Evolutionary conservation across 2,797 vertebrate genomes (phyloP).

Genomic region (Typhlichthys subterraneus): DNA sequence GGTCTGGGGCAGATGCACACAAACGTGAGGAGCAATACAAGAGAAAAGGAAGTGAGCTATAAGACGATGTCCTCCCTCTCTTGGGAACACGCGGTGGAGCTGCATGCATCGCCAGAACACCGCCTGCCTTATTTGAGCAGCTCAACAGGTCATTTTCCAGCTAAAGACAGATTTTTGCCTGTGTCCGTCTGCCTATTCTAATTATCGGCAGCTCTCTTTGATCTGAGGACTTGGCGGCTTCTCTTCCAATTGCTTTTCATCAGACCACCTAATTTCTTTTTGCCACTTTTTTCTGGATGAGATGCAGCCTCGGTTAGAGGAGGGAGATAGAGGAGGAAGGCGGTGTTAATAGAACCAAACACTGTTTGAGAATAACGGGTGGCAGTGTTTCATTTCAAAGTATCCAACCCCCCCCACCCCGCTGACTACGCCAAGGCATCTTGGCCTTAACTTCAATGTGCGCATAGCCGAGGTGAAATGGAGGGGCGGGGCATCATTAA

Average conservation of each 20-base stretch:
- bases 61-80: not conserved
- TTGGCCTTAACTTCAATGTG: conserved; percentile 8
- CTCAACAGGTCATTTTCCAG: conserved; percentile 79
- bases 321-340: conserved; percentile 51
- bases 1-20: too few relatives aligned
- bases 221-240: conserved; percentile 59
- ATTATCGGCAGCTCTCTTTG: conserved; percentile 73
- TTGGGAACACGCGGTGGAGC: conserved; percentile 51
- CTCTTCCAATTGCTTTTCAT: conserved; percentile 69
- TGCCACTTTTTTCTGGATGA: conserved; percentile 44
- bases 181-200: conserved; percentile 70
- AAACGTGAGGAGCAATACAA: too few relatives aligned
- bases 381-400: conserved; percentile 1
- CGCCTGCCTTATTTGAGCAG: conserved; percentile 68
- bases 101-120: conserved; percentile 48
- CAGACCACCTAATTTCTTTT: conserved; percentile 68
- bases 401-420: not conserved
- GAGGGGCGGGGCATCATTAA: conserved; percentile 51
- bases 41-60: too few relatives aligned
- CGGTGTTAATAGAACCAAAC: conserved; percentile 60
- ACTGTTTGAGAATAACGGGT: conserved; percentile 35
- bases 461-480: not conserved
- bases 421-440: conserved; percentile 6
- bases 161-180: conserved; percentile 70
- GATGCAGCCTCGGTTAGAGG: conserved; percentile 58